Evolutionary conservation across 2,797 vertebrate species (phyloP).

Genomic region (Urosaurus nigricauda): DNA sequence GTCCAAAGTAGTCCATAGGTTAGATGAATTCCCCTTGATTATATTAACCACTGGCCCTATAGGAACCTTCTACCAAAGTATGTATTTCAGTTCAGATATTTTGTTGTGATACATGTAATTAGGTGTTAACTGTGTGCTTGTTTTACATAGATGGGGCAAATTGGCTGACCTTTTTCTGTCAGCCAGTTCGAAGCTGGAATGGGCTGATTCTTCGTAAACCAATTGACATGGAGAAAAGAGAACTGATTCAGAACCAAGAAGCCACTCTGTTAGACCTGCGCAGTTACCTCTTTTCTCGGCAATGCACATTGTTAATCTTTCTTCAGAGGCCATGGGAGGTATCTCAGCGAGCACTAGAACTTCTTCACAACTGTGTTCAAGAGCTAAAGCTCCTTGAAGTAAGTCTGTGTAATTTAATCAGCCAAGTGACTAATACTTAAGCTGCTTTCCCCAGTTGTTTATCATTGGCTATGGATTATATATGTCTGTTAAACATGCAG

Average conservation of each 20-base stretch:
- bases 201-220: constrained; percentile 92
- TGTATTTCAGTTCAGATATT: background rate
- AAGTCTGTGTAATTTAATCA: constrained; percentile 56
- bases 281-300: constrained; percentile 97
- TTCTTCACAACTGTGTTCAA: constrained; percentile 97
- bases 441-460: background rate
- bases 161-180: constrained; percentile 97
- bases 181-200: constrained; percentile 94
- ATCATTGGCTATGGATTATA: constrained; percentile 6
- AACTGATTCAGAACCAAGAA: constrained; percentile 90
- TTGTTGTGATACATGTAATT: background rate
- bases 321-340: constrained; percentile 98
- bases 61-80: background rate
- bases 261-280: constrained; percentile 94
- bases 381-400: constrained; percentile 95
- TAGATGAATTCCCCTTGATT: background rate
- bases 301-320: constrained; percentile 97
- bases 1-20: background rate
- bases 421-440: background rate
- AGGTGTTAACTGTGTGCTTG: constrained; percentile 62
- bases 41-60: background rate
- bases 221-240: constrained; percentile 98
- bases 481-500: background rate
- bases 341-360: constrained; percentile 92
- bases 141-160: constrained; percentile 91